Evolutionary conservation across 1,140 invertebrate species (phyloP), one percentile per base, ranked within the genome.

Genomic region (Apis mellifera): DNA sequence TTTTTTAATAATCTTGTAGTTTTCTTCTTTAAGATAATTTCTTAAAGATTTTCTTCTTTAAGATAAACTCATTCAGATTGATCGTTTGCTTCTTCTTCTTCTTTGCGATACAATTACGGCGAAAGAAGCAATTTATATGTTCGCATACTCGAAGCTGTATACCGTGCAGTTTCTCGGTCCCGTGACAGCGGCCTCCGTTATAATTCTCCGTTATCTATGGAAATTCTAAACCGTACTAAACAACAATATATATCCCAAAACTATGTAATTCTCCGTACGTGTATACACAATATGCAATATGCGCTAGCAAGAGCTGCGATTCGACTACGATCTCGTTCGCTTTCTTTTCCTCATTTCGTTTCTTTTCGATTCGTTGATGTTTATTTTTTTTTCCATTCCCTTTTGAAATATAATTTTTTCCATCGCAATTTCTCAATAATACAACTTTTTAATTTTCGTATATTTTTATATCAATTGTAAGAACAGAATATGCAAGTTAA

Each of bases 201-300:
- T 93, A 92, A 93, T 92, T 92, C 91, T 91, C 89, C 85, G 90
- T 92, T 93, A 93, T 93, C 92, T 93, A 92, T 92, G 91, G 91
- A 93, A 93, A 92, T 92, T 92, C 90, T 92, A 92, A 92, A 92
- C 90, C 89, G 78, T 90, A 90, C 91, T 91, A 91, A 92, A 93
- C 91, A 93, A 93, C 91, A 90, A 92, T 92, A 90, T 90, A 89
- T 90, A 92, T 88, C 86, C 90, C 89, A 91, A 92, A 92, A 92
- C 91, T 92, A 92, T 90, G 91, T 88, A 90, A 91, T 91, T 92
- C 88, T 84, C 85, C 78, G 83, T 82, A 83, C 79, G 59, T 73
- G 86, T 68, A 79, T 85, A 78, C 83, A 89, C 79, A 82, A 77
- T 84, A 84, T 90, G 84, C 89, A 90, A 90, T 87, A 86, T 85